Evolutionary conservation across 2,888 invertebrate genomes (phyloP).

Genomic region (Morpho deidamia): DNA sequence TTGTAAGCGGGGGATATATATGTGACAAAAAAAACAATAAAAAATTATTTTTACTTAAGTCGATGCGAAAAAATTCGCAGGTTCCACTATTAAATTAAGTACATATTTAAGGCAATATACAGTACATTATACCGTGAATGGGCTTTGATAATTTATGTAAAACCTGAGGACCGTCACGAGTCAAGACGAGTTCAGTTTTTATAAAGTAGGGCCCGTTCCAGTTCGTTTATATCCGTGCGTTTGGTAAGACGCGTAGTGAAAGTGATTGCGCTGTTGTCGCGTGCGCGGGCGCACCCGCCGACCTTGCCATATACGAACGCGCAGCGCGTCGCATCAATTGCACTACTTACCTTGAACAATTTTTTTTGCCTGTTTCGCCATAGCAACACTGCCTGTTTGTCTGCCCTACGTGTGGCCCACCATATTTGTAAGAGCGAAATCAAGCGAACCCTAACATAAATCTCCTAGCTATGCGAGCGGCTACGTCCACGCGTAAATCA

Average conservation of each 20-base stretch:
- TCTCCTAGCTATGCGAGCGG: too few relatives aligned
- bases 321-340: slow-evolving; percentile 34
- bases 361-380: slow-evolving; percentile 45
- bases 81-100: too few relatives aligned
- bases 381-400: slow-evolving; percentile 29
- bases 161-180: neutral
- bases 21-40: too few relatives aligned
- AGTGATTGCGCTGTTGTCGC: slow-evolving; percentile 72
- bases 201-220: slow-evolving; percentile 36
- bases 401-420: slow-evolving; percentile 2
- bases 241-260: slow-evolving; percentile 66
- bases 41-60: too few relatives aligned
- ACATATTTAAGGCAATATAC: too few relatives aligned
- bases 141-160: neutral
- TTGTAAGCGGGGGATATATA: too few relatives aligned
- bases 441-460: neutral
- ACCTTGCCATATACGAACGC: slow-evolving; percentile 67
- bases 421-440: neutral
- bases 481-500: too few relatives aligned
- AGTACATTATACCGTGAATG: neutral
- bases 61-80: too few relatives aligned
- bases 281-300: slow-evolving; percentile 59
- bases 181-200: slow-evolving; percentile 17
- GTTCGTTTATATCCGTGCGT: slow-evolving; percentile 40
- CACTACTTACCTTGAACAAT: slow-evolving; percentile 47